A percentile compares a stretch with the other conserved stretches of the same genome.
These are phyloP conservation scores for Drosophila cognata DNA, from an alignment of 2,888 invertebrate species.

Conservation along the genomic window DNA sequence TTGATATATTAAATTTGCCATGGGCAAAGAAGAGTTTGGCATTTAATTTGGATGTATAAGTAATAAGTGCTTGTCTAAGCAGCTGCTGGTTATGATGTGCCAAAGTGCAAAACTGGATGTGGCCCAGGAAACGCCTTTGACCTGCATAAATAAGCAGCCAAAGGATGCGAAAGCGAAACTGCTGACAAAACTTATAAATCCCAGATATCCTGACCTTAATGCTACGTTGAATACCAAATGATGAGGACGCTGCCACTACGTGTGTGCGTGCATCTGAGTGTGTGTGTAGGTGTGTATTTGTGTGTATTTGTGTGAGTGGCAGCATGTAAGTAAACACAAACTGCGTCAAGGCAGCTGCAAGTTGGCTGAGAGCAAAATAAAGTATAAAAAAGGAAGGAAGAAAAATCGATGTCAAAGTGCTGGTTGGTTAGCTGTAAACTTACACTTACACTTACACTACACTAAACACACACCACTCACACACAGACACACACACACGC, in stretches of 20 bases:
- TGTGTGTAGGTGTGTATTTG: slow-evolving; percentile 4
- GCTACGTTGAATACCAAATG: slow-evolving; percentile 80
- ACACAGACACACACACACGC: slow-evolving; percentile 4
- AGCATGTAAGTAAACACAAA: slow-evolving; percentile 68
- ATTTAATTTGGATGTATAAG: slow-evolving; percentile 58
- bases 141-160: slow-evolving; percentile 71
- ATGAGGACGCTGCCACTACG: slow-evolving; percentile 54
- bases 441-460: slow-evolving; percentile 35
- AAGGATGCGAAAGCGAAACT: slow-evolving; percentile 62
- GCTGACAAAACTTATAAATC: slow-evolving; percentile 82
- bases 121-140: slow-evolving; percentile 27
- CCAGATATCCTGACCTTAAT: slow-evolving; percentile 82
- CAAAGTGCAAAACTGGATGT: slow-evolving; percentile 59
- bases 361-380: slow-evolving; percentile 21
- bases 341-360: slow-evolving; percentile 54
- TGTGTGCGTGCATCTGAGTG: slow-evolving; percentile 14
- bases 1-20: slow-evolving; percentile 43
- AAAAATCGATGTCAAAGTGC: slow-evolving; percentile 77
- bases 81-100: slow-evolving; percentile 69
- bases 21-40: slow-evolving; percentile 14
- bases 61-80: slow-evolving; percentile 48
- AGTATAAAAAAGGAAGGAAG: neutral
- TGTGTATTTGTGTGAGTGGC: slow-evolving; percentile 20
- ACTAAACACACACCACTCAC: slow-evolving; percentile 18
- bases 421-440: slow-evolving; percentile 67